Evolutionary conservation across 2,113 vertebrate species (phyloP).

Genomic region (Gracilinanus agilis): DNA sequence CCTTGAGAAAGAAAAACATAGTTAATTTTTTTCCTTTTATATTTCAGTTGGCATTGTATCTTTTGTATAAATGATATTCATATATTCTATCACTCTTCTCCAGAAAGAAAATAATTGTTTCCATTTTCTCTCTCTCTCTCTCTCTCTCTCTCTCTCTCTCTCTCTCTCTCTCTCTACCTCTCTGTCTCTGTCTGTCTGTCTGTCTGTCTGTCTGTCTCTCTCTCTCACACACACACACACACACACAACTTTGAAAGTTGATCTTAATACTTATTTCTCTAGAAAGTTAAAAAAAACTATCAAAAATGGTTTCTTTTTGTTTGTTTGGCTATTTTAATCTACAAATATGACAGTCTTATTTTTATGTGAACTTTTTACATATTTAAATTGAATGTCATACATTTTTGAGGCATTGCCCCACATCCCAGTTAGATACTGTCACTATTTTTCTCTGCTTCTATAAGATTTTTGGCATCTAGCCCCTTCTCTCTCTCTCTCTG

Average conservation of each 20-base stretch:
- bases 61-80: slow-evolving; percentile 42
- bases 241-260: not conserved
- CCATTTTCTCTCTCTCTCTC: slow-evolving; percentile 31
- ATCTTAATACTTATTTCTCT: not conserved
- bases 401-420: not conserved
- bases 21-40: not conserved
- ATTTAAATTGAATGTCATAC: not conserved
- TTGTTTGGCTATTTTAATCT: not conserved
- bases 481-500: not conserved
- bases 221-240: not conserved
- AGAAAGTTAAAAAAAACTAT: not conserved
- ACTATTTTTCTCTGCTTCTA: not conserved
- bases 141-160: slow-evolving; percentile 51
- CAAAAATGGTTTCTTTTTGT: not conserved
- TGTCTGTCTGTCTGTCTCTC: slow-evolving; percentile 62
- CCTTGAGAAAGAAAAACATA: not conserved
- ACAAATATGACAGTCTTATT: not conserved
- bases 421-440: not conserved
- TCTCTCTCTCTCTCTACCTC: slow-evolving; percentile 58
- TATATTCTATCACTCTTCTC: slow-evolving; percentile 29
- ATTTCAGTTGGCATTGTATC: slow-evolving; percentile 25
- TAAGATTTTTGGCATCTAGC: not conserved
- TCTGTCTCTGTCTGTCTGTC: slow-evolving; percentile 3
- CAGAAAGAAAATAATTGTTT: slow-evolving; percentile 37
- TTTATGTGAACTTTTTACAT: not conserved